Evolutionary conservation across 2,888 invertebrate species (phyloP).

Genomic region (Idaea dimidiata): DNA sequence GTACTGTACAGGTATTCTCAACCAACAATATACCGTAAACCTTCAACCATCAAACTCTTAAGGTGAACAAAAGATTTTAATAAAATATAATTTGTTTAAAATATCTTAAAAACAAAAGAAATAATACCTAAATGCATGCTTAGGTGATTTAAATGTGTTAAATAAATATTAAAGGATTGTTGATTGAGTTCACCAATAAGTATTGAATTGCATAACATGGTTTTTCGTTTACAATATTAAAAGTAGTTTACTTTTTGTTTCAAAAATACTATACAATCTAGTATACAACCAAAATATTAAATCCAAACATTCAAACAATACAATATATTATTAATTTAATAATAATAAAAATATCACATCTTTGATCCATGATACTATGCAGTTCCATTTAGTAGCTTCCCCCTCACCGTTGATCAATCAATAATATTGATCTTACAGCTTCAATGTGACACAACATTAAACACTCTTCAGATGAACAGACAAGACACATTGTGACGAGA

Average conservation of each 20-base stretch:
- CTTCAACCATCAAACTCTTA: constrained; percentile 20
- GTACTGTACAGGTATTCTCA: constrained; percentile 4
- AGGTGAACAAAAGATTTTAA: not conserved
- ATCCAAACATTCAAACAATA: constrained; percentile 39
- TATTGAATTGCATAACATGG: constrained; percentile 30
- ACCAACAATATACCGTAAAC: constrained; percentile 21
- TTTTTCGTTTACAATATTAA: constrained; percentile 25
- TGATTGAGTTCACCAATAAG: constrained; percentile 5
- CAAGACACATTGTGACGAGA: constrained; percentile 50
- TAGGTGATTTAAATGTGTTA: constrained; percentile 2
- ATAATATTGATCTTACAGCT: constrained; percentile 46
- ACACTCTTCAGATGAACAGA: constrained; percentile 63
- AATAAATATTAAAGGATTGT: constrained; percentile 6
- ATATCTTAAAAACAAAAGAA: constrained; percentile 10
- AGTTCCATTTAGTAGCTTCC: constrained; percentile 57
- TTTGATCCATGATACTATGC: constrained; percentile 72
- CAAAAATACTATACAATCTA: constrained; percentile 39
- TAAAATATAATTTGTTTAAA: not conserved
- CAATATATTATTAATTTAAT: constrained; percentile 57
- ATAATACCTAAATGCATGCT: constrained; percentile 13
- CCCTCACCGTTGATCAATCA: constrained; percentile 42
- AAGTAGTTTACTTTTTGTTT: constrained; percentile 21
- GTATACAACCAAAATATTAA: constrained; percentile 43
- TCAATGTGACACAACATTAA: constrained; percentile 52
- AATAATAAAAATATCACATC: constrained; percentile 75